phyloP scores from a whole-genome alignment of 1,140 invertebrate species.

The Orchestia grillus region DNA sequence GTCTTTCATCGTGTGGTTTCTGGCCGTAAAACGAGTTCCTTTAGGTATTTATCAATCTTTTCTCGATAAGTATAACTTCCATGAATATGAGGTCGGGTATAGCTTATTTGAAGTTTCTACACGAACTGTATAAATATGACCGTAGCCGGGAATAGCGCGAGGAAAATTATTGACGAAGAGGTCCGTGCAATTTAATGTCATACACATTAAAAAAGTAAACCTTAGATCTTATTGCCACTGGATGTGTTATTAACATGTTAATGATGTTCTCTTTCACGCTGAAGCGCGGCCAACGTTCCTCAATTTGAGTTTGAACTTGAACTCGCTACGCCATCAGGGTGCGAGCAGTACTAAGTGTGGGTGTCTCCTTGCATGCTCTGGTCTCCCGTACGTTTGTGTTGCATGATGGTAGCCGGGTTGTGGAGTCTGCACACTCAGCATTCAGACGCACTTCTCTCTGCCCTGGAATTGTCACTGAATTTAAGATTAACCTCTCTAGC shows the following conservation, averaged over 20 bases:
- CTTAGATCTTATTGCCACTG: not conserved
- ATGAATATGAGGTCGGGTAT: too few species aligned
- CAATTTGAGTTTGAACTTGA: constrained; percentile 45
- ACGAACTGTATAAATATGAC: too few species aligned
- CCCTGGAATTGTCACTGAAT: not conserved
- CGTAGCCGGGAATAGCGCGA: too few species aligned
- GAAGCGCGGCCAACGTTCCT: constrained; percentile 40
- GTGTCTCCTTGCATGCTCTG: not conserved
- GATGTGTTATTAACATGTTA: not conserved
- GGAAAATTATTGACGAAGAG: too few species aligned
- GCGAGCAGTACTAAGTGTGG: constrained; percentile 29
- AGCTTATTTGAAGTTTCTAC: too few species aligned
- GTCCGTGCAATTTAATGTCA: too few species aligned
- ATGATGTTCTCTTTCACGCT: constrained; percentile 34
- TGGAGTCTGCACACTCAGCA: not conserved
- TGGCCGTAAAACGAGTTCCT: too few species aligned
- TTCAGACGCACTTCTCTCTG: not conserved
- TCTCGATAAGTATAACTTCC: too few species aligned
- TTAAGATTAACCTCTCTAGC: not conserved
- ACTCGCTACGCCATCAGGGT: constrained; percentile 36
- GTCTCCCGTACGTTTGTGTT: not conserved
- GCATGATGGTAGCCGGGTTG: not conserved
- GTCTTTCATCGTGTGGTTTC: too few species aligned
- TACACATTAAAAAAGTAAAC: not conserved
- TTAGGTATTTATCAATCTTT: too few species aligned